Base-by-base conservation (phyloP, 35 echinoderm and acorn worm genomes). In the Acanthaster planci region DNA sequence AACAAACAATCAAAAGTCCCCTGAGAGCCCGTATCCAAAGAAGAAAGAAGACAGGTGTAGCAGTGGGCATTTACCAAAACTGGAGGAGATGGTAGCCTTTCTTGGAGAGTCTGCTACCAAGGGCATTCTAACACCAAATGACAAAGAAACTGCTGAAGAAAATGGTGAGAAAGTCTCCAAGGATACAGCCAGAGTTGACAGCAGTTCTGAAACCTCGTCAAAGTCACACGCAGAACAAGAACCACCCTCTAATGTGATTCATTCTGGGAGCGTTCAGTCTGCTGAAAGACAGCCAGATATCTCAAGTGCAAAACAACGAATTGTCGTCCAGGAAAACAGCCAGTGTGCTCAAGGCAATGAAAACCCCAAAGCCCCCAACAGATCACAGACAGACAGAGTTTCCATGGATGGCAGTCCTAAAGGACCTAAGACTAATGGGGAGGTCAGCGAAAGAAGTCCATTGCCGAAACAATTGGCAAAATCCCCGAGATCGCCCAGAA, bases 1-100 rank as follows among this genome's bases (percentile, higher is more conserved):
- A 75, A 78, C 57, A 38, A 26, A 29, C 32, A 59, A 36, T 8
- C 80, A 86, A 37, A 54, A 27, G n/a, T 54, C 86, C 17, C 30
- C 44, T 37, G 39, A 80, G 57, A 88, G 29, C 51, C 26, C 35
- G 23, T 19, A 79, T 47, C 32, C 51, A 78, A 54, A 84, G 55
- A 58, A 39, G 40, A 84, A 72, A 55, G 53, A 79, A 40, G 39
- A 54, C 52, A 47, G 44, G 81, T 80, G 78, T 40, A 60, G 89
- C 37, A 51, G 78, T 84, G 93, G 93, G 51, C 85, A 83, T 68
- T 80, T 95, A 39, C 93, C 93, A 51, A 86, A 90, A 39, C 77
- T 95, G 18, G 93, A 95, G 56, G 93, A 95, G 79, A 91, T 95
- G 93, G 93, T 95, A 8, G 89, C 89, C 52, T 83, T 91, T 35